These are phyloP conservation scores for Vicugna pacos DNA, from an alignment of 2,113 vertebrate species.

Conservation along the genomic window DNA sequence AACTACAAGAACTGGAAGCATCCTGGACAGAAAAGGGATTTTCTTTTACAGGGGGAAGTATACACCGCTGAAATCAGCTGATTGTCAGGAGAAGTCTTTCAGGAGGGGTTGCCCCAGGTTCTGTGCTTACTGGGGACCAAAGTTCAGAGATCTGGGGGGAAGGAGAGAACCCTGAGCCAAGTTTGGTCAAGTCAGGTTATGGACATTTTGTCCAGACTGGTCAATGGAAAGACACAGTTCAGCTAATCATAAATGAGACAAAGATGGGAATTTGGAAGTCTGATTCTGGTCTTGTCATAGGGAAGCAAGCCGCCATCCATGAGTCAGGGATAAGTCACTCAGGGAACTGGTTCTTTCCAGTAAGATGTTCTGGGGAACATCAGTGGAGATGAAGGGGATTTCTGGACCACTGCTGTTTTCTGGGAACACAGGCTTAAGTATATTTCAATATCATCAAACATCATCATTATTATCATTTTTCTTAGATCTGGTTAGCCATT, in stretches of 20 bases:
- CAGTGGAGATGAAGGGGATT: neutral
- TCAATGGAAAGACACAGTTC: neutral
- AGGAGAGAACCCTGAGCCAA: neutral
- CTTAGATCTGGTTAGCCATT: neutral
- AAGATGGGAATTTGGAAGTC: neutral
- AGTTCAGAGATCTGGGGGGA: neutral
- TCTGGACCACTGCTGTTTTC: neutral
- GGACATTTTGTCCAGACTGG: neutral
- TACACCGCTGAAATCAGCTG: neutral
- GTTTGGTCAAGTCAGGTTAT: neutral
- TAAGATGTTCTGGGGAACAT: neutral
- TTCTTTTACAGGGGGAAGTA: neutral
- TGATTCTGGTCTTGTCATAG: neutral
- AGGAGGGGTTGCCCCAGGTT: neutral
- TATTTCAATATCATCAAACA: neutral
- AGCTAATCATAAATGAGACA: neutral
- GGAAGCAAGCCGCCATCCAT: neutral
- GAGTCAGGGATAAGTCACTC: neutral
- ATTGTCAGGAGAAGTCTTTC: neutral
- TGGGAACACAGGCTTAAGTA: neutral
- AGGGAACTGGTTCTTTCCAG: neutral
- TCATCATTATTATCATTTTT: neutral
- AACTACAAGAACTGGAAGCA: neutral
- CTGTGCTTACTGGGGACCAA: no score
- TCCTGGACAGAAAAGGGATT: neutral